Evolutionary conservation across 2,113 vertebrate species (phyloP).

Genomic region (Elaphurus davidianus): DNA sequence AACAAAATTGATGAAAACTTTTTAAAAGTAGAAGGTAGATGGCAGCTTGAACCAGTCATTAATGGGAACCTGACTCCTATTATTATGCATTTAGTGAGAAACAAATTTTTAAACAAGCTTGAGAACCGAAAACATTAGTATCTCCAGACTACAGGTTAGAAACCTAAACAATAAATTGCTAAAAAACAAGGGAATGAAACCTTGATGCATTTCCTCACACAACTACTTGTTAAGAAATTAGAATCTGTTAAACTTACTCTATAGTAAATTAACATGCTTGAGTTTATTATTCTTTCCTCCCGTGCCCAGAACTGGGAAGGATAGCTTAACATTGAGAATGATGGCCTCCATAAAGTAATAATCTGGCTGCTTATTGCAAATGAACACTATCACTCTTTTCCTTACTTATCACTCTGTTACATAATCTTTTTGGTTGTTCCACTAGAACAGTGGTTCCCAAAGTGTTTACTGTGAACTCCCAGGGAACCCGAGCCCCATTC

Average conservation of each 20-base stretch:
- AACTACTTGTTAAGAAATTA: neutral
- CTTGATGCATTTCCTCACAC: neutral
- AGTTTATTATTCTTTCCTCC: neutral
- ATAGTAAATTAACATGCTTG: neutral
- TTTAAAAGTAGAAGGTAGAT: neutral
- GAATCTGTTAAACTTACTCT: neutral
- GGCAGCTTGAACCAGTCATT: neutral
- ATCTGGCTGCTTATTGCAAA: neutral
- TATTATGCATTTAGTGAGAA: neutral
- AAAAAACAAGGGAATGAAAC: neutral
- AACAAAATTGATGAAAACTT: neutral
- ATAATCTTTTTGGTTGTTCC: neutral
- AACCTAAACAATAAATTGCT: neutral
- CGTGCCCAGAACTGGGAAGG: neutral
- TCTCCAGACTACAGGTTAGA: neutral
- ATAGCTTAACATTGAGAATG: neutral
- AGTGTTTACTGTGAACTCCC: neutral
- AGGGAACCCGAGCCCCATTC: rapidly evolving
- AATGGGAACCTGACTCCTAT: neutral
- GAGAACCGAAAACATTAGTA: neutral
- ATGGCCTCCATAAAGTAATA: rapidly evolving
- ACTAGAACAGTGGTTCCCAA: neutral
- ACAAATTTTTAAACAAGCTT: neutral
- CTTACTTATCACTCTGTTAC: neutral
- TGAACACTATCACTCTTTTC: neutral